These are phyloP conservation scores for Diceros bicornis DNA, from an alignment of 2,797 vertebrate species.

Conservation along the genomic window DNA sequence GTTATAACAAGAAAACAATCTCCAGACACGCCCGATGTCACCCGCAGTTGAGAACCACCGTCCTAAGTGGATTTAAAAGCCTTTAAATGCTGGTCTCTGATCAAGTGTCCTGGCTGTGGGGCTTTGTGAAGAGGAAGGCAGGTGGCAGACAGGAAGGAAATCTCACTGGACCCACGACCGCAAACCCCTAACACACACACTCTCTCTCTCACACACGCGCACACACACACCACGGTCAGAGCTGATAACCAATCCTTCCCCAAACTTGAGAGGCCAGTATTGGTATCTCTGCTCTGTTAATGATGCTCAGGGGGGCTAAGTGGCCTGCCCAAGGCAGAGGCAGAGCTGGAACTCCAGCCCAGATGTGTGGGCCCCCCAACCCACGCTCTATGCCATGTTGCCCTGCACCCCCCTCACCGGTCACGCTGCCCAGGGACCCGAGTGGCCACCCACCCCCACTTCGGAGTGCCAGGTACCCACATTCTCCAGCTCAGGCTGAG, in stretches of 20 bases:
- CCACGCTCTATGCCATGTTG: neutral
- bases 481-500: constrained; percentile 51
- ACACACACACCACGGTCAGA: neutral
- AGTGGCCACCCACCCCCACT: neutral
- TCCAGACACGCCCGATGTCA: neutral
- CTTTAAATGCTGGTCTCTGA: neutral
- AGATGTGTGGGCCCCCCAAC: neutral
- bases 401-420: neutral
- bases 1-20: neutral
- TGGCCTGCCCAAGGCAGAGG: neutral
- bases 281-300: neutral
- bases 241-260: neutral
- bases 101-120: neutral
- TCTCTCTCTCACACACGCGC: neutral
- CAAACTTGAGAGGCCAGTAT: neutral
- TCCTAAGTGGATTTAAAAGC: neutral
- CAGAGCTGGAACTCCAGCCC: neutral
- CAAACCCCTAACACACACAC: neutral
- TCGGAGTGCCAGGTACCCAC: neutral
- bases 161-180: neutral
- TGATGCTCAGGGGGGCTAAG: neutral
- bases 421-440: neutral
- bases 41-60: neutral
- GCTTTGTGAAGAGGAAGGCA: neutral
- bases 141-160: neutral